phyloP scores from a whole-genome alignment of 2,888 invertebrate species.

The Pardosa pseudoannulata region DNA sequence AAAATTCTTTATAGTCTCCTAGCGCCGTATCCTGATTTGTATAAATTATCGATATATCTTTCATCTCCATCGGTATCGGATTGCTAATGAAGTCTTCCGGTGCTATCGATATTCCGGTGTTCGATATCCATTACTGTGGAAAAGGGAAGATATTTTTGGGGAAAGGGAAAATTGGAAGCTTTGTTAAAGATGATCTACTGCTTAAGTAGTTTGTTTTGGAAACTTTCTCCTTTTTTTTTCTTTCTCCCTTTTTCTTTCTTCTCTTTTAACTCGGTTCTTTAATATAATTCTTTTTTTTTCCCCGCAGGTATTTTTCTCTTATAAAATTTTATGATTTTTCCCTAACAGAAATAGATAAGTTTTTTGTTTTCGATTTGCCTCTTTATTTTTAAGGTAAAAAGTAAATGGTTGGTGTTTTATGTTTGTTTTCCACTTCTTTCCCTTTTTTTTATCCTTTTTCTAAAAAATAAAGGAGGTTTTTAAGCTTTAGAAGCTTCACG shows the following conservation, averaged over 20 bases:
- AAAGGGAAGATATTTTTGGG: no score
- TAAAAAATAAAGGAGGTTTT: no score
- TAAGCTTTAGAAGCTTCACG: no score
- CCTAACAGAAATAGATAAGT: no score
- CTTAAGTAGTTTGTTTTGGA: slow-evolving; percentile 2
- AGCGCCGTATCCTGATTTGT: neutral
- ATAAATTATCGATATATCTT: slow-evolving; percentile 55
- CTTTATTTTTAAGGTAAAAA: no score
- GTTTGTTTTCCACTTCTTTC: no score
- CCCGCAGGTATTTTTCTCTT: neutral
- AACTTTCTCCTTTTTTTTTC: neutral
- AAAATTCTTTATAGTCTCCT: neutral
- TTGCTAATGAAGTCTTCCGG: slow-evolving; percentile 50
- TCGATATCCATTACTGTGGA: slow-evolving; percentile 19
- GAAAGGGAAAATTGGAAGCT: neutral
- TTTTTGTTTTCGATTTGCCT: no score
- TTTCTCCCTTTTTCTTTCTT: neutral
- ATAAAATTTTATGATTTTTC: neutral
- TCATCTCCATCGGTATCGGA: slow-evolving; percentile 19
- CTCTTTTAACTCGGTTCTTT: no score
- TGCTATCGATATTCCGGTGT: slow-evolving; percentile 26
- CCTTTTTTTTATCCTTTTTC: no score
- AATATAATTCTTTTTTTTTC: no score
- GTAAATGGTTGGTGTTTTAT: no score
- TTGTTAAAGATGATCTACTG: neutral